Evolutionary conservation across 2,888 invertebrate species (phyloP), one percentile per base, ranked within the genome.

Genomic region (Ptycholaimellus sp.): DNA sequence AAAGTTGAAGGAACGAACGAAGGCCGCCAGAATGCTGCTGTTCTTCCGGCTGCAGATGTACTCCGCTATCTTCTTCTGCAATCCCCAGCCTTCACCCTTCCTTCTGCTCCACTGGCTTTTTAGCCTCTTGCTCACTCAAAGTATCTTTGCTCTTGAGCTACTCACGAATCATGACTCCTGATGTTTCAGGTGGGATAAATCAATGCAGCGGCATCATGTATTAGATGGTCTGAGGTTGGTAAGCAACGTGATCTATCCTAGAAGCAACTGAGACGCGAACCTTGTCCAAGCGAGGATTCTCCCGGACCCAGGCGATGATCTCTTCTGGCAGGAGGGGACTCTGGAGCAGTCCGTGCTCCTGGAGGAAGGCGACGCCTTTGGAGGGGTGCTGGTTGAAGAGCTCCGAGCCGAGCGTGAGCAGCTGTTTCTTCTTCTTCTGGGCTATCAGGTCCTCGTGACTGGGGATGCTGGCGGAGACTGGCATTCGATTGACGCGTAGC

Each of bases 271-370:
- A n/a, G n/a, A n/a, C n/a, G n/a, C n/a, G n/a, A n/a, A n/a, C n/a
- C n/a, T 99, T 96, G 59, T 90, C 90, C 33, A 99, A 62, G 17
- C 74, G 74, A 0, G 90, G 83, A 65, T 93, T 93, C 56, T 90
- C 85, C 42, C 81, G 69, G n/a, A 99, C 67, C 61, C 93, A 82
- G 37, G 70, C 64, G 1, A 79, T 82, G 13, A 93, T 72, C 60
- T 87, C 78, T 45, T 71, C 69, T 0, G 83, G 72, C 59, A 83
- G 77, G 0, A 80, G 58, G 2, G 74, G 75, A 1, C 70, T 64
- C 35, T 72, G 25, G 2, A 96, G 60, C 28, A 93, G 71, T 1
- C 77, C 78, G 51, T 90, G 80, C 52, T 87, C 85, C 58, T 83
- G 77, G 2, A 99, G 66, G 59, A 78, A 93, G 45, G 76, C 74